These are phyloP conservation scores for Popillia japonica DNA, from an alignment of 1,140 invertebrate species.

Conservation along the genomic window DNA sequence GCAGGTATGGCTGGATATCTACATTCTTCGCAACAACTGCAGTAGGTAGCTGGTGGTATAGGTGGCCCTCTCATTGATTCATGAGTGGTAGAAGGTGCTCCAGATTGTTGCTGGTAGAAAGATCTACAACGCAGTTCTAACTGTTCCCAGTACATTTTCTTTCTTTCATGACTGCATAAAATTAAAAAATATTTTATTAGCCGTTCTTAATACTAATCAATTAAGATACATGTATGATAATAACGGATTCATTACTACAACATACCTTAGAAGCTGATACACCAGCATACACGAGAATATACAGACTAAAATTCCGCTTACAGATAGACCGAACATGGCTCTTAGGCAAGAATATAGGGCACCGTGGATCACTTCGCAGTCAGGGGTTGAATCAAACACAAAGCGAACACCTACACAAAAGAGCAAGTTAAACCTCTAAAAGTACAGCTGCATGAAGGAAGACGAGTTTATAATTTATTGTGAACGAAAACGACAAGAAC, in stretches of 20 bases:
- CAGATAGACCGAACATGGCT: slow-evolving; percentile 87
- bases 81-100: slow-evolving; percentile 63
- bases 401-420: slow-evolving; percentile 64
- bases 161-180: slow-evolving; percentile 79
- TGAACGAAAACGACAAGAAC: too few species aligned
- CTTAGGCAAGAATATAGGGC: slow-evolving; percentile 85
- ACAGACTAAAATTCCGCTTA: slow-evolving; percentile 86
- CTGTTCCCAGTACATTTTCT: slow-evolving; percentile 95
- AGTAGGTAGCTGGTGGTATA: slow-evolving; percentile 61
- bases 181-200: slow-evolving; percentile 43
- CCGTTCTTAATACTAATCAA: too few species aligned
- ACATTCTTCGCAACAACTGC: slow-evolving; percentile 78
- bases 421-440: neutral
- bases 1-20: slow-evolving; percentile 65
- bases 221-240: neutral
- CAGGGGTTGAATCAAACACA: slow-evolving; percentile 83
- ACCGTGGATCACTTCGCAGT: slow-evolving; percentile 88
- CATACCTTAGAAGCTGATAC: slow-evolving; percentile 82
- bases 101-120: slow-evolving; percentile 68
- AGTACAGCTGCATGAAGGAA: neutral
- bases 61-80: slow-evolving; percentile 58
- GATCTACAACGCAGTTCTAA: slow-evolving; percentile 83
- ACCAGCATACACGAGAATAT: slow-evolving; percentile 92
- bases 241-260: neutral
- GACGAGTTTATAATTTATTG: too few species aligned